Evolutionary conservation across 2,797 vertebrate genomes (phyloP).

Genomic region (Ficedula albicollis): DNA sequence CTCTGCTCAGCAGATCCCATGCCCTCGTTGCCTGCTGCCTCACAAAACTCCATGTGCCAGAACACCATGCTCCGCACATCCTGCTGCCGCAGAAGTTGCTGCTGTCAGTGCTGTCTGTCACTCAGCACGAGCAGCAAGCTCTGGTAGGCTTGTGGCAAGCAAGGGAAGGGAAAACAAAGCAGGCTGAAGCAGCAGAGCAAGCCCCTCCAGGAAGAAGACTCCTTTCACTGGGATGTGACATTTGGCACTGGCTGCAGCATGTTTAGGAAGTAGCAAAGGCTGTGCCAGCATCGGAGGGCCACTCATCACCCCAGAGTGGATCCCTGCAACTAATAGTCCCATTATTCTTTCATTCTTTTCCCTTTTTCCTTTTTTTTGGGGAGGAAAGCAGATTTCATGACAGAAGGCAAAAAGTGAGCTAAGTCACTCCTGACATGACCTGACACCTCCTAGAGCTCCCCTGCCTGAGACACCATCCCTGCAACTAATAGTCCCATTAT

Average conservation of each 20-base stretch:
- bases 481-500: background rate
- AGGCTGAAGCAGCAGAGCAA: background rate
- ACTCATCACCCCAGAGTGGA: background rate
- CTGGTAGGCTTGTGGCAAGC: background rate
- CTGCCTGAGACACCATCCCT: background rate
- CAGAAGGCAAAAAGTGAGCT: background rate
- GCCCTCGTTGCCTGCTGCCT: background rate
- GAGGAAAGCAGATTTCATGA: background rate
- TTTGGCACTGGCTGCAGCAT: background rate
- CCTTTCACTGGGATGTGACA: background rate
- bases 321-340: slow-evolving; percentile 6
- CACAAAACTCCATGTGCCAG: background rate
- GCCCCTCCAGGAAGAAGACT: background rate
- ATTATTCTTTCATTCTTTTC: background rate
- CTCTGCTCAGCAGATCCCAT: background rate
- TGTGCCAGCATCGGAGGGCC: background rate
- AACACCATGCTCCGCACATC: fast-evolving
- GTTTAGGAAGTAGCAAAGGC: slow-evolving; percentile 41
- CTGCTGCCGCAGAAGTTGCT: background rate
- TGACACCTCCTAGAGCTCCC: background rate
- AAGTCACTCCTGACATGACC: background rate
- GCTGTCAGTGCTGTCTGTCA: background rate
- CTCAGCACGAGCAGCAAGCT: fast-evolving
- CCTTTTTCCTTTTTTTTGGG: background rate
- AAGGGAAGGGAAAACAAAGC: background rate